Conservation (phyloP, 92 coral and sea anemone genomes). For the Isaurus tuberculatus region DNA sequence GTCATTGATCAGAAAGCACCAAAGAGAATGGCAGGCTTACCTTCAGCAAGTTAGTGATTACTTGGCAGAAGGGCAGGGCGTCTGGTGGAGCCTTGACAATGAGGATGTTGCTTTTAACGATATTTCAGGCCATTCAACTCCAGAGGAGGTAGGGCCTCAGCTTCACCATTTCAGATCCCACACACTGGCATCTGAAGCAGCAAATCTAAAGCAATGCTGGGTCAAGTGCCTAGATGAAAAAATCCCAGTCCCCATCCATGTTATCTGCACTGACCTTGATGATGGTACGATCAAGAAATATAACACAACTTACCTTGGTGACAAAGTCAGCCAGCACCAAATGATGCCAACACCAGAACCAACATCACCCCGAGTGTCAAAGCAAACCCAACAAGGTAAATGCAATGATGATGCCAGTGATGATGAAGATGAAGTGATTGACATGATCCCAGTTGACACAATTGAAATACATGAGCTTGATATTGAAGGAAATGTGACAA, state of each 20-base stretch:
- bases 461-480: neutral
- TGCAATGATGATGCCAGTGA: neutral
- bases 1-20: too few species aligned
- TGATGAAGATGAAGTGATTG: slow-evolving; percentile 8
- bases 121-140: neutral
- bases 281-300: neutral
- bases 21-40: too few species aligned
- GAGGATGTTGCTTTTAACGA: slow-evolving; percentile 2
- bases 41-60: too few species aligned
- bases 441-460: neutral
- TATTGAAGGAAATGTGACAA: slow-evolving; percentile 7
- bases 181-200: slow-evolving; percentile 9
- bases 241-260: neutral
- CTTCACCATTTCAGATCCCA: slow-evolving; percentile 5
- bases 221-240: neutral
- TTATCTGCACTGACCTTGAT: neutral
- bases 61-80: too few species aligned
- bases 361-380: neutral
- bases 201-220: slow-evolving; percentile 1
- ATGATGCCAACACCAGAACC: neutral
- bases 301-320: neutral
- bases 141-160: slow-evolving; percentile 8
- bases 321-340: slow-evolving; percentile 10
- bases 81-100: neutral
- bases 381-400: neutral